Base-by-base conservation (phyloP, 2,113 vertebrate species). In the Coregonus clupeaformis region DNA sequence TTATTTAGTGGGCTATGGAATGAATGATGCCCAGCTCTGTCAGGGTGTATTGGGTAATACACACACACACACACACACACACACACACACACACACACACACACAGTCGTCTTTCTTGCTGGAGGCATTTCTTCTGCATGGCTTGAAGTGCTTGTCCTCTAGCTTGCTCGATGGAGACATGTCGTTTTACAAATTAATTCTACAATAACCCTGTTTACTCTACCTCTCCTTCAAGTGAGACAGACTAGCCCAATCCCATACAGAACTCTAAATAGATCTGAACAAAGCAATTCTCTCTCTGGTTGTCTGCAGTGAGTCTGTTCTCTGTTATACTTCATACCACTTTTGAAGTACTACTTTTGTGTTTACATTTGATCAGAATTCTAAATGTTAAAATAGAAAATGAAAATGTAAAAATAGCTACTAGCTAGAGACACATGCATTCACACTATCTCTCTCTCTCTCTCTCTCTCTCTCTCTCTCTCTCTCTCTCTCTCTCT, bases 101-200 rank as follows among this genome's bases (percentile, higher is more conserved):
- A 77, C 55, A 49, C 55, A 52, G 36, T 72, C n/a, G 32, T 73
- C 74, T 85, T 49, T 13, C 70, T 84, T 22, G 85, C 90, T 91
- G n/a, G 73, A 74, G 89, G 89, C 88, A 18, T 45, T 91, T 91
- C 36, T 92, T 90, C 87, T 90, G 89, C 89, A 88, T 87, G 87
- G 85, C 77, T 91, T 85, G 85, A 88, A 78, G 82, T 88, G 84
- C 81, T 89, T 88, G 82, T 89, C 82, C 78, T 87, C 75, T 87
- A 32, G 72, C 83, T 88, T 82, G 77, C 68, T 77, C 80, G 87
- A 85, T 82, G 80, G 73, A 79, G 78, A 42, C 73, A 71, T 76
- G 76, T 88, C 77, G 77, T 72, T 78, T 82, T 73, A 76, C 36
- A 3, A 52, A 29, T 73, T 84, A 68, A 22, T 52, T 52, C 76